Evolutionary conservation across 64 coral and sea anemone genomes (phyloP).

Genomic region (Stichodactyla helianthus): DNA sequence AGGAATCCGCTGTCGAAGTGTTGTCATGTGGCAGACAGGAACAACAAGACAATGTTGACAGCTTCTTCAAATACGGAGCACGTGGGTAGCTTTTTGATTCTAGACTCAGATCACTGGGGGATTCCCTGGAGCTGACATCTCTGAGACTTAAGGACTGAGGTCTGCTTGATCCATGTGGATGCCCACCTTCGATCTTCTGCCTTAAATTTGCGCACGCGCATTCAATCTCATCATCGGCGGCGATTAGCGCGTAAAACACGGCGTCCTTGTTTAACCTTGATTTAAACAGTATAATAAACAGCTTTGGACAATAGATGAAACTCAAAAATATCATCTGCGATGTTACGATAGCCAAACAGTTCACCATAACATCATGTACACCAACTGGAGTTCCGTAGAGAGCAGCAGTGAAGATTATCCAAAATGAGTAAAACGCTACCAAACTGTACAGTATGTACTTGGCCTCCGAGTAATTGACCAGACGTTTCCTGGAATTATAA

Average conservation of each 20-base stretch:
- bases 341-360: slow-evolving; percentile 55
- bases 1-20: background rate
- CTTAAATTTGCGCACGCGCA: background rate
- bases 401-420: slow-evolving; percentile 53
- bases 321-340: slow-evolving; percentile 63
- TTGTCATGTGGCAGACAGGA: background rate
- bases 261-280: slow-evolving; percentile 24
- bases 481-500: slow-evolving; percentile 49
- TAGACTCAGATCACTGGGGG: background rate
- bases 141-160: background rate
- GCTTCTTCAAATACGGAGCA: background rate
- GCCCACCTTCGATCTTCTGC: background rate
- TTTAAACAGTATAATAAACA: slow-evolving; percentile 56
- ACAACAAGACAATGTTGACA: background rate
- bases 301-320: slow-evolving; percentile 76
- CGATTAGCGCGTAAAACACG: background rate
- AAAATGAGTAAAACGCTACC: slow-evolving; percentile 68
- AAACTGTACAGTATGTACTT: slow-evolving; percentile 68
- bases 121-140: slow-evolving; percentile 10
- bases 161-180: background rate
- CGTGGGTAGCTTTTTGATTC: background rate
- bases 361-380: slow-evolving; percentile 35
- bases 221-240: background rate
- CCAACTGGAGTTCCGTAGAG: slow-evolving; percentile 49
- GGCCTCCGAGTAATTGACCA: slow-evolving; percentile 75